Evolutionary conservation across 2,797 vertebrate genomes (phyloP), one percentile per base, ranked within the genome.

Genomic region (Myotis planiceps): DNA sequence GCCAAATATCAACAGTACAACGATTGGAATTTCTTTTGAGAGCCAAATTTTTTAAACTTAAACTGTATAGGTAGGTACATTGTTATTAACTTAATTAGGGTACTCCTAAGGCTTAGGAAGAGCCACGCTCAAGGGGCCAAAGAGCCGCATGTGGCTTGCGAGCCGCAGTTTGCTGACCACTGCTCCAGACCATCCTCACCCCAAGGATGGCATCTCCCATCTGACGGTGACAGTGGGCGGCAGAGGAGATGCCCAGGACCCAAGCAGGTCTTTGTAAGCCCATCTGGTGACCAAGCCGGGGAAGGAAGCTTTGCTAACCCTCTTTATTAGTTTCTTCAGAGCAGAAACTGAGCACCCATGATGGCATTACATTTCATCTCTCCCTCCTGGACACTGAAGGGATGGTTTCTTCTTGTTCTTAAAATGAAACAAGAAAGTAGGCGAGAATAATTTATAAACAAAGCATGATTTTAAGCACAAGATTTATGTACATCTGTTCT

Each of bases 391-490:
- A 78, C 34, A 9, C 55, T 8, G 21, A 83, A 23, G 85, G 34
- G 39, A 79, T 9, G 37, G 25, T 86, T 90, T 91, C 68, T 81
- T 89, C 39, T 21, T 23, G 16, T 76, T 37, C 63, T 72, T 86
- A 69, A 81, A 58, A 1, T 74, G 71, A 63, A 69, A 76, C 6
- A 63, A 88, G 34, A 51, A 68, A 68, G 37, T 6, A 53, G 27
- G n/a, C n/a, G 18, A 45, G 49, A 47, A 63, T 32, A 45, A 68
- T 84, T 88, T 84, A 25, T 95, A 66, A 53, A 37, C 16, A 25
- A 71, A 90, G 16, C 37, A 34, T 88, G 29, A 34, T 80, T 89
- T 90, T 69, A 65, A 90, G 42, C 74, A 78, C 45, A 69, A 9
- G 51, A 32, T 80, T 80, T 75, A 13, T 15, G 27, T 37, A 45